Percentiles rank a stretch among this genome's conserved stretches.
phyloP scores from a whole-genome alignment of 2,113 vertebrate genomes.

The Rhea pennata region DNA sequence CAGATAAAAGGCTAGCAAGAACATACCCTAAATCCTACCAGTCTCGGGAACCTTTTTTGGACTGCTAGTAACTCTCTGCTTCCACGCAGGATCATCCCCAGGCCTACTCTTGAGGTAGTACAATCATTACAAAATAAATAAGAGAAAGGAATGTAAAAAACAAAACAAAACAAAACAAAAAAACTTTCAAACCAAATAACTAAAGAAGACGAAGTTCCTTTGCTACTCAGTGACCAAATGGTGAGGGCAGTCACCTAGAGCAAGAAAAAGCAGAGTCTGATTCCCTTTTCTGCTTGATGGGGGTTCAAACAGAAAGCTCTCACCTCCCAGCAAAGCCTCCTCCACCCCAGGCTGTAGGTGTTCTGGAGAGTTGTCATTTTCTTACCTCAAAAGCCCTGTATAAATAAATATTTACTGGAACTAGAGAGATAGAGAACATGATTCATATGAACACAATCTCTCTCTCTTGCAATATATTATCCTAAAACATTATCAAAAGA shows the following conservation, averaged over 20 bases:
- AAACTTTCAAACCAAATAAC: neutral
- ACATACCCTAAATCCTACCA: neutral
- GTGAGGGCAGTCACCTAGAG: neutral
- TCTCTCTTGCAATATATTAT: neutral
- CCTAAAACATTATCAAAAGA: neutral
- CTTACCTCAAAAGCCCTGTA: neutral
- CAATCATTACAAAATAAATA: neutral
- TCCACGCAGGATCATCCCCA: neutral
- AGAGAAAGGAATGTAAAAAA: accelerated
- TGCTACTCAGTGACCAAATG: neutral
- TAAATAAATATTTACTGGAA: neutral
- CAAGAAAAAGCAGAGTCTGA: neutral
- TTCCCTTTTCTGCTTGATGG: neutral
- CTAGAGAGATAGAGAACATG: neutral
- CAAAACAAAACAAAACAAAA: neutral
- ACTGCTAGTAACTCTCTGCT: neutral
- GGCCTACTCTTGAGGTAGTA: neutral
- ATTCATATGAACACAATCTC: neutral
- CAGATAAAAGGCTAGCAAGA: neutral
- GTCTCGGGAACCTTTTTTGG: neutral
- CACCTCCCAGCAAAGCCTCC: neutral
- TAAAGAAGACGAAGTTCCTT: neutral
- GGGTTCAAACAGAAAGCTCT: neutral
- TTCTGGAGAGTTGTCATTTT: neutral
- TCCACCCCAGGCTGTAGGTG: neutral